These are phyloP conservation scores for Donacobius atricapilla DNA, from an alignment of 2,113 vertebrate genomes.

Conservation along the genomic window DNA sequence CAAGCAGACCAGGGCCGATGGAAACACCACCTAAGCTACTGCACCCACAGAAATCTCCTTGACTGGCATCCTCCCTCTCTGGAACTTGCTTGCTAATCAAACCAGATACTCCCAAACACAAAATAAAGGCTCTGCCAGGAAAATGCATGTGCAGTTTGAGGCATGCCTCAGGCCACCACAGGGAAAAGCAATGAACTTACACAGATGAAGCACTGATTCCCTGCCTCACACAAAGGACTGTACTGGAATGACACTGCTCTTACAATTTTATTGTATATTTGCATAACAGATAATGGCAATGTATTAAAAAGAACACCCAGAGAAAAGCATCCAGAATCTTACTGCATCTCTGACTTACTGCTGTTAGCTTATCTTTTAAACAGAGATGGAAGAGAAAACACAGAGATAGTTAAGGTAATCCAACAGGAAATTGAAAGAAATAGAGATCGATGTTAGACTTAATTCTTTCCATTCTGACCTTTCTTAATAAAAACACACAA, in stretches of 20 bases:
- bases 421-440: constrained; percentile 50
- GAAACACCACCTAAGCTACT: background rate
- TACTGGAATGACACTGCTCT: background rate
- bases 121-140: background rate
- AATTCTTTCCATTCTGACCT: constrained; percentile 16
- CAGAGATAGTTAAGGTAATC: background rate
- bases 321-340: background rate
- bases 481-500: constrained; percentile 11
- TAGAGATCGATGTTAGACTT: constrained; percentile 3
- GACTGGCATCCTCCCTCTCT: background rate
- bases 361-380: background rate
- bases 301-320: background rate
- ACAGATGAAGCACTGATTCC: background rate
- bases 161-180: background rate
- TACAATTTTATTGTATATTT: background rate
- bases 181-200: background rate
- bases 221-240: background rate
- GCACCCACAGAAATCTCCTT: background rate
- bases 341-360: background rate
- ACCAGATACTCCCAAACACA: background rate
- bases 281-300: background rate
- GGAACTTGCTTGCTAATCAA: background rate
- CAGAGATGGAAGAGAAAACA: constrained; percentile 8
- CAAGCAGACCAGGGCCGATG: background rate
- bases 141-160: background rate